Conservation (phyloP, 2,797 vertebrate species). For the Morelia viridis region DNA sequence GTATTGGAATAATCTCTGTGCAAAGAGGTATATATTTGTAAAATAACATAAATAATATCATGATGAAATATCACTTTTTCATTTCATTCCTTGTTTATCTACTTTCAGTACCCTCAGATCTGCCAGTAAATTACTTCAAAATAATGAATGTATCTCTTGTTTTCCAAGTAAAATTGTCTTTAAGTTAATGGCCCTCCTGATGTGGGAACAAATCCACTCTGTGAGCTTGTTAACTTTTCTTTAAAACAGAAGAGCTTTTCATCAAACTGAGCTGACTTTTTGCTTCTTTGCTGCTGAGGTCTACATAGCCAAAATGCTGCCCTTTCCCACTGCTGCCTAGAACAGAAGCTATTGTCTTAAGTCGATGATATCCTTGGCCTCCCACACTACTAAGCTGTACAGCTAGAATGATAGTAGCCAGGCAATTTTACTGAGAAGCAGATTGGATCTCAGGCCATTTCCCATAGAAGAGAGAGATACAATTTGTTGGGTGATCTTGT, state of each 20-base stretch:
- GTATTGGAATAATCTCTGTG: constrained; percentile 20
- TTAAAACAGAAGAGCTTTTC: constrained; percentile 49
- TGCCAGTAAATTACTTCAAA: constrained; percentile 50
- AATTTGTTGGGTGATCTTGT: neutral
- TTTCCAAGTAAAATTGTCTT: constrained; percentile 48
- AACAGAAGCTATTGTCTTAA: constrained; percentile 8
- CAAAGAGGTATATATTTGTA: constrained; percentile 37
- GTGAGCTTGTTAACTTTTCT: constrained; percentile 42
- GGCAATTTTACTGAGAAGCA: neutral
- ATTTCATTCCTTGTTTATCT: constrained; percentile 38
- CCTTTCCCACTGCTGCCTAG: neutral
- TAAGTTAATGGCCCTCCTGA: constrained; percentile 41
- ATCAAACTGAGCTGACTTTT: constrained; percentile 18
- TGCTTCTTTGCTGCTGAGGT: constrained; percentile 35
- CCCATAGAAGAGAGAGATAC: neutral
- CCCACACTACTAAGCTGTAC: neutral
- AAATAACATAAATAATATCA: neutral
- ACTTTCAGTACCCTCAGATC: constrained; percentile 46
- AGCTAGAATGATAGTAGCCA: neutral
- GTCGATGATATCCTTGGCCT: neutral
- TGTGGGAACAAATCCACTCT: constrained; percentile 48
- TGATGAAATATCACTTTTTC: constrained; percentile 45
- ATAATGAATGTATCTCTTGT: constrained; percentile 61
- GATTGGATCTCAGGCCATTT: neutral
- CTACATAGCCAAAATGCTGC: neutral